Percentiles rank a stretch among this genome's conserved stretches.
These are phyloP conservation scores for Itoplectis maculator DNA, from an alignment of 2,888 invertebrate genomes.

Conservation along the genomic window DNA sequence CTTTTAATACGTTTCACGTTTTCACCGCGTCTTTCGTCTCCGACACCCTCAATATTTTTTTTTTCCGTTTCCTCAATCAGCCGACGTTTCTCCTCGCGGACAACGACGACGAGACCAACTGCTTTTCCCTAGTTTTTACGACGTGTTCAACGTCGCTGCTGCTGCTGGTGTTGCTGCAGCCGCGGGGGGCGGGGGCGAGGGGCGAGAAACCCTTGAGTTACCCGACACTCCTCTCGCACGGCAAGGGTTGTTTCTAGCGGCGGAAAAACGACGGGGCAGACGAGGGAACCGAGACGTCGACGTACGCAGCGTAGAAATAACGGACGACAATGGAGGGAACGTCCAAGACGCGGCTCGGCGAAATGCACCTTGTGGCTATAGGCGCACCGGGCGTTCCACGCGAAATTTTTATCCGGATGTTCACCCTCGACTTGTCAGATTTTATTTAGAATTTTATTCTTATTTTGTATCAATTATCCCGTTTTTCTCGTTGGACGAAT, in stretches of 20 bases:
- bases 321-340: slow-evolving; percentile 63
- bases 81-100: slow-evolving; percentile 47
- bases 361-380: no score
- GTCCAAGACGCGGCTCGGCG: slow-evolving; percentile 14
- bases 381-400: no score
- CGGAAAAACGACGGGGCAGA: slow-evolving; percentile 31
- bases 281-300: no score
- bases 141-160: slow-evolving; percentile 1
- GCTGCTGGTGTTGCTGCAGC: no score
- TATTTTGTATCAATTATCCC: no score
- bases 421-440: no score
- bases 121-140: slow-evolving; percentile 53
- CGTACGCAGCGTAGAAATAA: slow-evolving; percentile 71
- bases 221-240: slow-evolving; percentile 79
- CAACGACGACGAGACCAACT: slow-evolving; percentile 53
- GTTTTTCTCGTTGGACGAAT: no score
- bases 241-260: slow-evolving; percentile 69
- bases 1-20: slow-evolving; percentile 16
- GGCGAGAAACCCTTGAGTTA: slow-evolving; percentile 78
- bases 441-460: no score
- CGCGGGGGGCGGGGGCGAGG: no score
- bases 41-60: background rate
- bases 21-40: slow-evolving; percentile 22
- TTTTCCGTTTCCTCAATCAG: slow-evolving; percentile 48
- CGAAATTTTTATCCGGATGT: no score